Percentiles rank a stretch among this genome's conserved stretches.
Conservation (phyloP, 2,888 invertebrate species). For the Acleris cristana region DNA sequence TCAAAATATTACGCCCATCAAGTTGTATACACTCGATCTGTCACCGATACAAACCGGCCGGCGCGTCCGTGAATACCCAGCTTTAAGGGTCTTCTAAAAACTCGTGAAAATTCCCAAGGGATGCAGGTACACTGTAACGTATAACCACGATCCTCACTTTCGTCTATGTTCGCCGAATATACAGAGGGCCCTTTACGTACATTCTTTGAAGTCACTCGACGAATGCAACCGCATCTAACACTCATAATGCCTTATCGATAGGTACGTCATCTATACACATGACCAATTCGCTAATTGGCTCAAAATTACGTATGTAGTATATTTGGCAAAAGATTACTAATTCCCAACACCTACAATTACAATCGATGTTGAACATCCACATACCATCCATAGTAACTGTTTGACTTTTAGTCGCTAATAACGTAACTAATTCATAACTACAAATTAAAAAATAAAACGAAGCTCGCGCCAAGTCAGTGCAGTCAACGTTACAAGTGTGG, state of each 20-base stretch:
- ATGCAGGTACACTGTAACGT: too few relatives aligned
- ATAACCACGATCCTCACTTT: too few relatives aligned
- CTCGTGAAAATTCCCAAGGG: too few relatives aligned
- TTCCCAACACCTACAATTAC: conserved; percentile 57
- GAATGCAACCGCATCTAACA: conserved; percentile 18
- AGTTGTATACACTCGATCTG: too few relatives aligned
- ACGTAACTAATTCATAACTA: conserved; percentile 47
- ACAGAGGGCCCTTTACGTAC: not conserved
- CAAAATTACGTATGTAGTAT: conserved; percentile 69
- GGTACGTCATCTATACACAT: conserved; percentile 35
- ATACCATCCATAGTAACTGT: conserved; percentile 58
- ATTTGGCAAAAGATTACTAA: conserved; percentile 76
- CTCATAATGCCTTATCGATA: conserved; percentile 29
- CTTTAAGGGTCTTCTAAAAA: not conserved
- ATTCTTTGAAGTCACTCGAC: not conserved
- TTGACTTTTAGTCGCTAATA: conserved; percentile 65
- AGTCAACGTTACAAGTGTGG: not conserved
- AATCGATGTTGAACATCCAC: conserved; percentile 64
- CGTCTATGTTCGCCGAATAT: not conserved
- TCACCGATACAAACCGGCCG: too few relatives aligned
- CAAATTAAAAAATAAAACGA: conserved; percentile 38
- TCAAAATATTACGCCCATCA: too few relatives aligned
- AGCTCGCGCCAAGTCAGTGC: conserved; percentile 20
- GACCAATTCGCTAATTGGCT: conserved; percentile 32
- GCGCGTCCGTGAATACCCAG: too few relatives aligned